Percentiles rank a stretch among this genome's conserved stretches.
phyloP scores from a whole-genome alignment of 92 coral and sea anemone genomes.

The Phenganax marumi region DNA sequence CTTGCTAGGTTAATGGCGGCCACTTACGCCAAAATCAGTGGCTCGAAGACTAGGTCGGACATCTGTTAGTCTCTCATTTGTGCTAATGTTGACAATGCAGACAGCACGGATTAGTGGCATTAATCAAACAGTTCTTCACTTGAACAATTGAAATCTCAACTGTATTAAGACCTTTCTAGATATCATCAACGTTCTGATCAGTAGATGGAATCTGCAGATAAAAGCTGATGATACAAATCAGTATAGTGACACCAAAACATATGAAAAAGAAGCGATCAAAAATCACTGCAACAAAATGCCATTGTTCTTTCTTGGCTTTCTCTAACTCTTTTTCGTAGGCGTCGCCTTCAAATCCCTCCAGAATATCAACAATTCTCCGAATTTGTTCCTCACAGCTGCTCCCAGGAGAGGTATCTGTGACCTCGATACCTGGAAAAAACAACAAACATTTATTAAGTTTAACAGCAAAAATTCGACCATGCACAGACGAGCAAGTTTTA shows the following conservation, averaged over 20 bases:
- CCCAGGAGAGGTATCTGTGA: constrained; percentile 20
- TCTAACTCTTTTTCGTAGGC: constrained; percentile 39
- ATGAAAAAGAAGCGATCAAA: constrained; percentile 75
- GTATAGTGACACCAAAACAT: constrained; percentile 57
- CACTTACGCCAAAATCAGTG: no score
- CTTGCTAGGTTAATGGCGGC: no score
- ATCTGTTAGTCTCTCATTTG: no score
- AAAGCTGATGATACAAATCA: constrained; percentile 64
- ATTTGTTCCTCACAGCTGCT: constrained; percentile 59
- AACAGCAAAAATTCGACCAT: constrained; percentile 30
- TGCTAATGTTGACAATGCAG: no score
- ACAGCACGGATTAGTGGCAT: background rate
- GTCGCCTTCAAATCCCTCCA: constrained; percentile 54
- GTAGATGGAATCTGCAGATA: constrained; percentile 71
- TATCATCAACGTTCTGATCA: background rate
- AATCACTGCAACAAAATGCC: constrained; percentile 89
- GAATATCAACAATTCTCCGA: constrained; percentile 56
- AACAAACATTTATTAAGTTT: background rate
- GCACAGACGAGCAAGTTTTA: constrained; percentile 4
- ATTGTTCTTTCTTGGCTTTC: constrained; percentile 56
- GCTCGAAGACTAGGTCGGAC: no score
- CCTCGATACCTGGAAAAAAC: constrained; percentile 30
- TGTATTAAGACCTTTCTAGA: background rate
- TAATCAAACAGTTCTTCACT: background rate
- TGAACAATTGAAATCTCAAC: background rate